Conservation (phyloP, 2,888 invertebrate species). For the Laspeyria flexula region DNA sequence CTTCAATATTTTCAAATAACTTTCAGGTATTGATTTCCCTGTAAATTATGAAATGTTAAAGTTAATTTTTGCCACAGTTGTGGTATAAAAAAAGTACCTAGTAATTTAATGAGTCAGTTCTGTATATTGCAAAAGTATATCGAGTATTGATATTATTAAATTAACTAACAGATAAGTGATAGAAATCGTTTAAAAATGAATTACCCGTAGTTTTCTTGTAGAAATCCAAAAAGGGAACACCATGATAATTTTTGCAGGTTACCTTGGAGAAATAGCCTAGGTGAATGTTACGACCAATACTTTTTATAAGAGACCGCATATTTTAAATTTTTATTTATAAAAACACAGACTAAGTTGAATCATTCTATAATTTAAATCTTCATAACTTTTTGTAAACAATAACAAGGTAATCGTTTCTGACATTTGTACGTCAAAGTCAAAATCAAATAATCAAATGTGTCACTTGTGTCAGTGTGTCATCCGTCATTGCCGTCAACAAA, state of each 20-base stretch:
- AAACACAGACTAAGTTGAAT: not conserved
- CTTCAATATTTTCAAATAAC: constrained; percentile 52
- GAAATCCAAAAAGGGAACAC: constrained; percentile 64
- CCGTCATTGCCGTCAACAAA: too few species aligned
- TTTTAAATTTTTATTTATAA: not conserved
- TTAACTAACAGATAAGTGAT: too few species aligned
- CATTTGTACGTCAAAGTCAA: too few species aligned
- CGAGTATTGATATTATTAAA: too few species aligned
- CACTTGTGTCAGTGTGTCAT: too few species aligned
- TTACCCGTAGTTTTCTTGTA: constrained; percentile 70
- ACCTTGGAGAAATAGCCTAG: constrained; percentile 24
- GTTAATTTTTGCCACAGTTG: too few species aligned
- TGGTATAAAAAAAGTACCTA: too few species aligned
- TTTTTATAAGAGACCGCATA: constrained; percentile 28
- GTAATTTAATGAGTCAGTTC: too few species aligned
- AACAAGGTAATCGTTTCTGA: not conserved
- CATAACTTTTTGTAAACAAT: constrained; percentile 30
- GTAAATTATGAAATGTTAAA: constrained; percentile 13
- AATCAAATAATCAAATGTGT: too few species aligned
- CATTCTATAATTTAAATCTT: not conserved
- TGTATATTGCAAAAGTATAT: too few species aligned
- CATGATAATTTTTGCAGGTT: constrained; percentile 39
- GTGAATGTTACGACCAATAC: constrained; percentile 8
- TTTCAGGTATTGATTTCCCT: constrained; percentile 61
- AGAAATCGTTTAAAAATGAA: not conserved